phyloP scores from a whole-genome alignment of 1,140 invertebrate genomes.

The Procambarus clarkii region DNA sequence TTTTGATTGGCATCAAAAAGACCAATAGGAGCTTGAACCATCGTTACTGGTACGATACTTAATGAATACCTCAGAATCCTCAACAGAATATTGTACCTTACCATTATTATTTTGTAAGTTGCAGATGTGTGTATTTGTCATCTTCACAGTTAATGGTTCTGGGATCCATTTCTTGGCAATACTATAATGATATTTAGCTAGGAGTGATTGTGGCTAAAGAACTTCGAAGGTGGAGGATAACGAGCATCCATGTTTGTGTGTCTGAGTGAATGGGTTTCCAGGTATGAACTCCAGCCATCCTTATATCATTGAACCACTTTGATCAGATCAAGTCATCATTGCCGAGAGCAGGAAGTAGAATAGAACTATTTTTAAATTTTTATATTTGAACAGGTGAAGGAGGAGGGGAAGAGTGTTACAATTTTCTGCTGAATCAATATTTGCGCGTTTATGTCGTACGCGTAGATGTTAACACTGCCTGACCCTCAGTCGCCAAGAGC shows the following conservation, averaged over 20 bases:
- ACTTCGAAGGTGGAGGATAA: slow-evolving; percentile 4
- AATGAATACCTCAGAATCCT: background rate
- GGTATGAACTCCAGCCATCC: slow-evolving; percentile 30
- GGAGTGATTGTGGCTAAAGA: background rate
- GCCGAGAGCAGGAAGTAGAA: slow-evolving; percentile 41
- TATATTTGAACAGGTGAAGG: slow-evolving; percentile 62
- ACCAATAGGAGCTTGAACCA: slow-evolving; percentile 19
- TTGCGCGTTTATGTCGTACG: slow-evolving; percentile 34
- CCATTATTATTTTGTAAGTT: slow-evolving; percentile 2
- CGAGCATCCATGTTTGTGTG: slow-evolving; percentile 23
- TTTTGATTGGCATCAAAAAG: slow-evolving; percentile 44
- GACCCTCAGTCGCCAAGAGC: slow-evolving; percentile 44
- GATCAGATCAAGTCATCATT: slow-evolving; percentile 33
- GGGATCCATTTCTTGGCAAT: background rate
- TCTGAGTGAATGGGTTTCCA: slow-evolving; percentile 22
- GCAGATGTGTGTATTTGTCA: background rate
- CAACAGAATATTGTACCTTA: background rate
- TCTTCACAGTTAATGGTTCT: background rate
- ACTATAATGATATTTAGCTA: background rate
- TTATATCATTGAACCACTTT: slow-evolving; percentile 19
- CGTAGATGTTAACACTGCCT: slow-evolving; percentile 50
- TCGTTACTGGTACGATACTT: slow-evolving; percentile 13
- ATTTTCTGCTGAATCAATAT: slow-evolving; percentile 22
- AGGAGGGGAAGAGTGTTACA: slow-evolving; percentile 22
- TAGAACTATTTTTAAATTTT: slow-evolving; percentile 44